Percentiles rank a stretch among this genome's conserved stretches.
These are phyloP conservation scores for Anorthoa munda DNA, from an alignment of 2,888 invertebrate genomes.

Conservation along the genomic window DNA sequence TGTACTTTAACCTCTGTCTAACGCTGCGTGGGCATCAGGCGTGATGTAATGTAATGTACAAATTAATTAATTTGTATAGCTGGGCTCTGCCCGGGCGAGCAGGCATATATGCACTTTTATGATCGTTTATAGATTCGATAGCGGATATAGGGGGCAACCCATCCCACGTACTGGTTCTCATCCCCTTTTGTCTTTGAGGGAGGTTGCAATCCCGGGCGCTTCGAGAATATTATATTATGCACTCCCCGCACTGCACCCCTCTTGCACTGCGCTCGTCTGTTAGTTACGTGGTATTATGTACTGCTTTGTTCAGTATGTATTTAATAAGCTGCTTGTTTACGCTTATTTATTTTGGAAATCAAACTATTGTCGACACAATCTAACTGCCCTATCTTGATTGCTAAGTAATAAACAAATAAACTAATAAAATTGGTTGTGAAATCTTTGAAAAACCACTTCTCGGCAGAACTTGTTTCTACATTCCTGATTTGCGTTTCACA, in stretches of 20 bases:
- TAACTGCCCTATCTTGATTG: too few relatives aligned
- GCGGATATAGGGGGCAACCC: slow-evolving; percentile 9
- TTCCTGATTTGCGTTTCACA: not conserved
- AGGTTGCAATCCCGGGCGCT: not conserved
- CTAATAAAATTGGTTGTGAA: not conserved
- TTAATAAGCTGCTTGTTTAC: slow-evolving; percentile 1
- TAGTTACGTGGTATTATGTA: not conserved
- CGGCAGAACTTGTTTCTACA: not conserved
- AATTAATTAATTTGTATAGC: not conserved
- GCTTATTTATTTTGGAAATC: too few relatives aligned
- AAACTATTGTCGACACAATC: too few relatives aligned
- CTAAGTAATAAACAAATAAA: too few relatives aligned
- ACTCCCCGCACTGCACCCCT: not conserved
- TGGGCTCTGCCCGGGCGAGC: slow-evolving; percentile 7
- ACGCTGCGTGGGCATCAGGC: not conserved
- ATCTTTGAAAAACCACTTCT: not conserved
- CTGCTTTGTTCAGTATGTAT: not conserved
- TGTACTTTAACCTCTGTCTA: not conserved
- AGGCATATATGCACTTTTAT: slow-evolving; percentile 1
- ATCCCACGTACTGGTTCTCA: slow-evolving; percentile 3
- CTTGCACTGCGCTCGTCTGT: not conserved
- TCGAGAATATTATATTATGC: slow-evolving; percentile 6
- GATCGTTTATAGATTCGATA: not conserved
- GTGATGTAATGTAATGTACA: not conserved
- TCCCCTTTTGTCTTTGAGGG: not conserved